Percentiles rank a stretch among this genome's conserved stretches.
Evolutionary conservation across 2,113 vertebrate genomes (phyloP).

Genomic region (Protomyctophum bolini): DNA sequence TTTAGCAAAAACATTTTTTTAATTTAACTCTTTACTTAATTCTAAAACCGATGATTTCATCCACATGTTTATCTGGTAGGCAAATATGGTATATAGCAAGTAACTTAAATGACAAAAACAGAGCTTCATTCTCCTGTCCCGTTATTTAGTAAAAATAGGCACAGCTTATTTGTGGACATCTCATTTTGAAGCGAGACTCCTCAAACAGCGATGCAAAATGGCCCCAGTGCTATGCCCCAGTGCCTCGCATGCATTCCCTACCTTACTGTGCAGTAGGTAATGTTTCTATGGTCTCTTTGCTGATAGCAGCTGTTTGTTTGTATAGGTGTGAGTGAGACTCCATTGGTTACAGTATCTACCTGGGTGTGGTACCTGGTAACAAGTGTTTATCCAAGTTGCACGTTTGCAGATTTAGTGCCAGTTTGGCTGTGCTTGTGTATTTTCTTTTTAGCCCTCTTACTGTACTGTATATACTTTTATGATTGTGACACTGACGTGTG

Average conservation of each 20-base stretch:
- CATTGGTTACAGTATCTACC: constrained; percentile 29
- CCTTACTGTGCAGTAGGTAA: background rate
- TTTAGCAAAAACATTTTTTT: background rate
- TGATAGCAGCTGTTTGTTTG: constrained; percentile 36
- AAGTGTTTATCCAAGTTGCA: constrained; percentile 22
- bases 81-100: background rate
- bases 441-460: background rate
- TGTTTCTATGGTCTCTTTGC: constrained; percentile 15
- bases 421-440: constrained; percentile 25
- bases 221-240: background rate
- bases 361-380: constrained; percentile 29
- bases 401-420: background rate
- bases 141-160: too few species aligned
- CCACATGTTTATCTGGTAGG: constrained; percentile 1
- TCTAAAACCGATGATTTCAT: constrained; percentile 5
- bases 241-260: constrained; percentile 2
- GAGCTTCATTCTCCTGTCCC: too few species aligned
- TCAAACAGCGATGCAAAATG: constrained; percentile 10
- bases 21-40: background rate
- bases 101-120: background rate
- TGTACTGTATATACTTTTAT: constrained; percentile 5
- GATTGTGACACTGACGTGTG: constrained; percentile 24
- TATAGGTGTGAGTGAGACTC: constrained; percentile 25
- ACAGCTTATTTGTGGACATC: background rate
- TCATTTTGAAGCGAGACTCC: background rate